Evolutionary conservation across 2,113 vertebrate genomes (phyloP), one percentile per base, ranked within the genome.

Genomic region (Sinocyclocheilus maitianheensis): DNA sequence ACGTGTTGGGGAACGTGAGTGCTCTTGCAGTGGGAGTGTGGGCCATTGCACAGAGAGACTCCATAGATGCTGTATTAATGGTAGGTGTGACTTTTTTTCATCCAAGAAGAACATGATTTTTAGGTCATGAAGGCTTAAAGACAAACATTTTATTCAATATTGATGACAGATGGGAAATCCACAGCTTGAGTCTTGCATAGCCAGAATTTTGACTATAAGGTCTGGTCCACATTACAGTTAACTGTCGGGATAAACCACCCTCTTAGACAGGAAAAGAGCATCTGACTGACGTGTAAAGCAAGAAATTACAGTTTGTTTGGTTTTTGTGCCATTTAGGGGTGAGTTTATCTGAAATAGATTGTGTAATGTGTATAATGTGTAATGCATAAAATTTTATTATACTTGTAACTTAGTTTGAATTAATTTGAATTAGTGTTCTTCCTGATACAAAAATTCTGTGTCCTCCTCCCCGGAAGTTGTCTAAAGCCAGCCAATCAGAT

Each of bases 21-120:
- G 81, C 97, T 79, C 90, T 99, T 82, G 97, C 97, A 4, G 34
- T 99, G 81, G 98, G 97, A 1, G 94, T 98, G 82, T 99, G 98
- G 98, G 97, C 97, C 5, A 91, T 97, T 0, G 97, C 96, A 2
- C 97, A 99, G 91, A 90, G 96, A 88, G 98, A 99, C 91, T 99
- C 98, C 0, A 55, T 97, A 0, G 98, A 99, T 4, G 97, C 98
- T 53, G 96, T 99, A 77, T 85, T 95, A 20, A 96, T 99, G 98
- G 98, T 99, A 93, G 95, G 96, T 92, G 0, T 10, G 18, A 72
- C 18, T 30, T 53, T 55, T 16, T 34, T 76, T 51, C 2, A 30
- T 77, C 6, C 76, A 55, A 10, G 24, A 53, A 30, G 24, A 76
- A 12, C n/a, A 26, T 46, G 14, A 51, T 34, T 55, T 77, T 53